Evolutionary conservation across 2,888 invertebrate genomes (phyloP).

Genomic region (Lycocerus yunnanus): DNA sequence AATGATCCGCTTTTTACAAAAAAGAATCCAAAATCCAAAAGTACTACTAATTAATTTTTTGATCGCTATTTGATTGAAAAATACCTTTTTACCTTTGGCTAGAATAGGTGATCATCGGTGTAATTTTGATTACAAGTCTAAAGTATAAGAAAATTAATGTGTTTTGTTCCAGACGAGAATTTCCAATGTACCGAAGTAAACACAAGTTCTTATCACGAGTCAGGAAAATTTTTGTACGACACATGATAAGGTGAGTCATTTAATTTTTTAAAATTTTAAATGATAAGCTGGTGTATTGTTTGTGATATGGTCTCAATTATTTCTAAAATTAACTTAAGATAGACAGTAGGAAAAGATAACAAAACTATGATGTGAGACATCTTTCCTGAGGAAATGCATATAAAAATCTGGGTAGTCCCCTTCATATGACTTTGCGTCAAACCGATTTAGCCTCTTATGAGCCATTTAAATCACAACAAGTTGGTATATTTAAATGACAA

Average conservation of each 20-base stretch:
- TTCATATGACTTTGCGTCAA: slow-evolving; percentile 36
- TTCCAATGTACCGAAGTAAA: neutral
- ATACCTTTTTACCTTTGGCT: no score
- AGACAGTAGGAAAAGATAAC: slow-evolving; percentile 20
- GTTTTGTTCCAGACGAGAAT: neutral
- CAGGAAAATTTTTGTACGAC: neutral
- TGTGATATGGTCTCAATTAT: neutral
- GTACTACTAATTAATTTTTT: no score
- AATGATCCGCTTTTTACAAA: no score
- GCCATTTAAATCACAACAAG: slow-evolving; percentile 41
- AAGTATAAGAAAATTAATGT: neutral
- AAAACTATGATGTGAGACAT: slow-evolving; percentile 7
- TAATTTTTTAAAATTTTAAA: neutral
- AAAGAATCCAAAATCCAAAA: no score
- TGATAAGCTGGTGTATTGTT: neutral
- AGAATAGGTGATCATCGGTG: no score
- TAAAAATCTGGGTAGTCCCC: slow-evolving; percentile 29
- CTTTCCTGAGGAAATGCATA: slow-evolving; percentile 27
- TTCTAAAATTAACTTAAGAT: slow-evolving; percentile 14
- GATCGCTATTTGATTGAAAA: no score
- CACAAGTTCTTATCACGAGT: neutral
- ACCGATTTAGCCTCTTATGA: slow-evolving; percentile 33
- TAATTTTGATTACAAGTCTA: no score
- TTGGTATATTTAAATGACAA: slow-evolving; percentile 41
- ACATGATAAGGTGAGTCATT: neutral